Base-by-base conservation (phyloP, 2,888 invertebrate species). In the Tetragonula carbonaria region DNA sequence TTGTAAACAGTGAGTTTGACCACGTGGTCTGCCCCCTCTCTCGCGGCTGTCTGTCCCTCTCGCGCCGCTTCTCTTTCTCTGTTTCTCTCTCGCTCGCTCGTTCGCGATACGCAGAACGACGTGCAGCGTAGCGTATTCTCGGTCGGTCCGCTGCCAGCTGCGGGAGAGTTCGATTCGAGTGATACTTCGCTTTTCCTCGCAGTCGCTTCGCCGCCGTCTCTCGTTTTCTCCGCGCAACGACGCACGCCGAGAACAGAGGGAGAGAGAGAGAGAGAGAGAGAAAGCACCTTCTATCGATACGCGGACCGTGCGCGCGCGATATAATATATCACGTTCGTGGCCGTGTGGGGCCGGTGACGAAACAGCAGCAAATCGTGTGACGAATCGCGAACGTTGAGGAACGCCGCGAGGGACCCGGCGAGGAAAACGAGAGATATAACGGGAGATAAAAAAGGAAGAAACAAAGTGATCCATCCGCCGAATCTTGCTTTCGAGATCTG, bases 1-100 rank as follows among this genome's bases (percentile, higher is more conserved):
- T 91, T 92, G 92, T 92, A 93, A 93, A 93, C 93, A 93, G 90
- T 90, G 91, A 88, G 91, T 90, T 91, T 89, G 88, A 93, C 93
- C 93, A 94, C 93, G 93, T 94, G 93, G 92, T 93, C 80, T 87
- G 84, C 88, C 89, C 90, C 91, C 82, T 73, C 88, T 75, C 28
- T 78, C 23, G 62, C 63, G 55, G 59, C 67, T 62, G 63, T 76
- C 59, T 66, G 14, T 85, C 81, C 75, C 84, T 50, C 80, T 79
- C 75, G 74, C 68, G 45, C 78, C 28, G 73, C 59, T 70, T 53
- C 80, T 73, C 74, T 71, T 65, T 65, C 68, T 78, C 74, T 55
- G 45, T 21, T 45, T 75, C 66, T 75, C 14, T 77, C 85, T 78
- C 78, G 50, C 71, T 84, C 78, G 50, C 71, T 84, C 38, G 63